These are phyloP conservation scores for Campoletis raptor DNA, from an alignment of 2,888 invertebrate species.

Conservation along the genomic window DNA sequence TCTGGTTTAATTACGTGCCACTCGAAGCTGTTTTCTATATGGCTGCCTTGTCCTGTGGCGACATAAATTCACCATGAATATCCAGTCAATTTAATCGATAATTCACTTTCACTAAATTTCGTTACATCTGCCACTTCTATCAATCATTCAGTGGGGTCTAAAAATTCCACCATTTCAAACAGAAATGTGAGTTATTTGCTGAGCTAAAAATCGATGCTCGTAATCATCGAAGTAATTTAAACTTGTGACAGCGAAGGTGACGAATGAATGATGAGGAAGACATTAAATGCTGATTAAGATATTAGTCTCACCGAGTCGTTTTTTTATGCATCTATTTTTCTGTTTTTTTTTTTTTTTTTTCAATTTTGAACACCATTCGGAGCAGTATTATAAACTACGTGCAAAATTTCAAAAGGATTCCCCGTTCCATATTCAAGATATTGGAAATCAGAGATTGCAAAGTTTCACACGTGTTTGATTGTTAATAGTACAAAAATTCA, in stretches of 20 bases:
- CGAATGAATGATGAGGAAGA: not conserved
- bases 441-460: too few species aligned
- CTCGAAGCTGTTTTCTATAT: conserved; percentile 24
- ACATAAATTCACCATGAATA: conserved; percentile 22
- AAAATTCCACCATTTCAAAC: conserved; percentile 7
- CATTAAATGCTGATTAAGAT: too few species aligned
- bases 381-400: too few species aligned
- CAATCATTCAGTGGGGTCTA: not conserved
- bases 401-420: too few species aligned
- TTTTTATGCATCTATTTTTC: too few species aligned
- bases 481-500: too few species aligned
- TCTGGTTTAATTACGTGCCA: conserved; percentile 51
- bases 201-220: not conserved
- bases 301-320: too few species aligned
- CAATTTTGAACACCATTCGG: too few species aligned
- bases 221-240: not conserved
- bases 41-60: not conserved
- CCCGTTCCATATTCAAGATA: too few species aligned
- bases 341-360: too few species aligned
- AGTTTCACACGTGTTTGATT: too few species aligned
- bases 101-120: conserved; percentile 47
- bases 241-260: not conserved
- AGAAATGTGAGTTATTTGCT: not conserved
- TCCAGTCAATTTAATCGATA: conserved; percentile 45
- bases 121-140: not conserved